Evolutionary conservation across 2,113 vertebrate genomes (phyloP).

Genomic region (Eublepharis macularius): DNA sequence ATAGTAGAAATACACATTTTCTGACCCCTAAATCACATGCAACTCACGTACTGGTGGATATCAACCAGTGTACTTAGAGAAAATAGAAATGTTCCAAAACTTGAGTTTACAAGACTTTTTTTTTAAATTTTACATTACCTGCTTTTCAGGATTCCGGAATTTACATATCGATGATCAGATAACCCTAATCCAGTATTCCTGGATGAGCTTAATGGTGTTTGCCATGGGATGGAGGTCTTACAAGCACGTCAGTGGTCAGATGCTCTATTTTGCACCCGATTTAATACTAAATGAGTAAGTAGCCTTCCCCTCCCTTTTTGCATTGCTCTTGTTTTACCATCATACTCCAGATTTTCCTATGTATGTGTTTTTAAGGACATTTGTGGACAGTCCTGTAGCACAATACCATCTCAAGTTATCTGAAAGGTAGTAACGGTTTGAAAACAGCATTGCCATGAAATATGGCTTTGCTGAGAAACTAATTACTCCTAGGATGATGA

Average conservation of each 20-base stretch:
- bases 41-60: not conserved
- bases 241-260: slow-evolving; percentile 92
- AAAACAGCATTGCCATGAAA: not conserved
- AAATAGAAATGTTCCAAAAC: not conserved
- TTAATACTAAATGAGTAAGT: slow-evolving; percentile 96
- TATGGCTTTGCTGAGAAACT: not conserved
- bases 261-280: slow-evolving; percentile 96
- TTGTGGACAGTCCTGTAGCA: not conserved
- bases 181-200: slow-evolving; percentile 98
- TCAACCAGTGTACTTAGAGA: not conserved
- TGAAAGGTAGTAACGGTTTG: not conserved
- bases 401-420: no score
- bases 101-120: not conserved
- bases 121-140: slow-evolving; percentile 31
- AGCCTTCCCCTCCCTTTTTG: not conserved
- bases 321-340: not conserved
- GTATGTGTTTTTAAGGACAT: not conserved
- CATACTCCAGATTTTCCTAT: not conserved
- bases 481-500: no score
- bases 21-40: no score
- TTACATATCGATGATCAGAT: slow-evolving; percentile 97
- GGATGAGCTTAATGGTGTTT: slow-evolving; percentile 98
- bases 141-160: slow-evolving; percentile 88
- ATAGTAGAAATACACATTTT: not conserved
- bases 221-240: slow-evolving; percentile 95